Base-by-base conservation (phyloP, 1,140 invertebrate genomes). In the Pteromalus puparum region DNA sequence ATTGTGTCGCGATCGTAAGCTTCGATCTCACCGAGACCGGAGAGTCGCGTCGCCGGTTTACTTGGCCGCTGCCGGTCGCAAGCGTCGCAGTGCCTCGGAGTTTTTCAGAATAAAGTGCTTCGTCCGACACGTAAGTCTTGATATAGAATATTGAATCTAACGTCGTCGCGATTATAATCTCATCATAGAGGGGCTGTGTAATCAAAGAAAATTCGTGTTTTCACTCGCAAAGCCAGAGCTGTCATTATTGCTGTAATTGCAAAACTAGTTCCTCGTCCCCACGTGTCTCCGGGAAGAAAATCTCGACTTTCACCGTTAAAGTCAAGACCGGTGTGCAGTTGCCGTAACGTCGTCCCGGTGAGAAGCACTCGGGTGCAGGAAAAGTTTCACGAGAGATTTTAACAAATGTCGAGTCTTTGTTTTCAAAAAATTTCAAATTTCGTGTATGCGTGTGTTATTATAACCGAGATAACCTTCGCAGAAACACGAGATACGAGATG, bases 401-500 rank as follows among this genome's bases (percentile, higher is more conserved):
- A n/a, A n/a, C 13, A 53, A 53, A 13, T 53, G n/a, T n/a, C n/a
- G n/a, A n/a, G n/a, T n/a, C n/a, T 53, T 53, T 5, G 30, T 34
- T 53, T 53, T 53, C 48, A 18, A 18, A 13, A 53, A 53, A 53
- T 5, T 15, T 18, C 4, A 18, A 15, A 18, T 0, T 53, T 5
- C 3, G 18, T 15, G 15, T 18, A 53, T 53, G 5, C 48, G 18
- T 53, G 5, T 2, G 30, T 34, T 34, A 5, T 34, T 34, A 5
- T 34, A 34, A 34, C 30, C 30, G 30, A 34, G 53, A 61, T 21
- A 61, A 21, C 53, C 53, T 61, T 61, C n/a, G 53, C 53, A 61
- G 53, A n/a, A 7, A 61, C 12, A 15, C 1, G 46, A 80, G 65
- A 46, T 26, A 70, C 10, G n/a, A 81, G 5, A 88, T 78, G 91